Percentiles rank a stretch among this genome's conserved stretches.
These are phyloP conservation scores for Heliothis virescens DNA, from an alignment of 1,140 invertebrate genomes.

Conservation along the genomic window DNA sequence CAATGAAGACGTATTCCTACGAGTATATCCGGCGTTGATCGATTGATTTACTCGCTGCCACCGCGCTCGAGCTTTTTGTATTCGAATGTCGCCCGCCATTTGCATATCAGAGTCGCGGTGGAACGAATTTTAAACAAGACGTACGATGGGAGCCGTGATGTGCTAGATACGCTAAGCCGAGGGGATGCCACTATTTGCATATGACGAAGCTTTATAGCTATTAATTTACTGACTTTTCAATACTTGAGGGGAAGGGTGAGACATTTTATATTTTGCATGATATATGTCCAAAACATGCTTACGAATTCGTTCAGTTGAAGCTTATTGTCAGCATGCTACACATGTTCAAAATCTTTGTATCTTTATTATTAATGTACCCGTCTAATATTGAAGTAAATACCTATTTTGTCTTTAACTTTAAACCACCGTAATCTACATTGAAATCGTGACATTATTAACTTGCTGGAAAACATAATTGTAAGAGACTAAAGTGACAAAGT, in stretches of 20 bases:
- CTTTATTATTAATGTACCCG: slow-evolving; percentile 13
- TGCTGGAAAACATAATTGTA: slow-evolving; percentile 1
- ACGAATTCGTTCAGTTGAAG: slow-evolving; percentile 32
- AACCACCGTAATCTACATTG: not conserved
- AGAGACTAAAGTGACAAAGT: not conserved
- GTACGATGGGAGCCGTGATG: slow-evolving; percentile 67
- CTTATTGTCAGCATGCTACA: slow-evolving; percentile 26
- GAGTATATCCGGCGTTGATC: slow-evolving; percentile 84
- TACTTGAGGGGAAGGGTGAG: slow-evolving; percentile 37
- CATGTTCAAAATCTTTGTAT: slow-evolving; percentile 11
- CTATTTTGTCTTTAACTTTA: not conserved
- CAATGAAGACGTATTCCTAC: slow-evolving; percentile 84
- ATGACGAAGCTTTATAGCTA: slow-evolving; percentile 59
- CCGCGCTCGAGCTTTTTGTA: slow-evolving; percentile 84
- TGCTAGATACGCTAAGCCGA: slow-evolving; percentile 64
- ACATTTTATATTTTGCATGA: slow-evolving; percentile 38
- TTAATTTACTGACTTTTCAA: slow-evolving; percentile 59
- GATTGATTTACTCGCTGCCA: slow-evolving; percentile 85
- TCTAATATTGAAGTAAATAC: slow-evolving; percentile 5
- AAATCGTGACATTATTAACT: slow-evolving; percentile 11
- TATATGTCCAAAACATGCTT: slow-evolving; percentile 43
- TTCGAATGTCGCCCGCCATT: slow-evolving; percentile 82
- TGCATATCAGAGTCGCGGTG: slow-evolving; percentile 75
- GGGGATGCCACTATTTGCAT: slow-evolving; percentile 68
- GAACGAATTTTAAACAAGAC: slow-evolving; percentile 77